Base-by-base conservation (phyloP, 2,113 vertebrate genomes). In the Embiotoca jacksoni region DNA sequence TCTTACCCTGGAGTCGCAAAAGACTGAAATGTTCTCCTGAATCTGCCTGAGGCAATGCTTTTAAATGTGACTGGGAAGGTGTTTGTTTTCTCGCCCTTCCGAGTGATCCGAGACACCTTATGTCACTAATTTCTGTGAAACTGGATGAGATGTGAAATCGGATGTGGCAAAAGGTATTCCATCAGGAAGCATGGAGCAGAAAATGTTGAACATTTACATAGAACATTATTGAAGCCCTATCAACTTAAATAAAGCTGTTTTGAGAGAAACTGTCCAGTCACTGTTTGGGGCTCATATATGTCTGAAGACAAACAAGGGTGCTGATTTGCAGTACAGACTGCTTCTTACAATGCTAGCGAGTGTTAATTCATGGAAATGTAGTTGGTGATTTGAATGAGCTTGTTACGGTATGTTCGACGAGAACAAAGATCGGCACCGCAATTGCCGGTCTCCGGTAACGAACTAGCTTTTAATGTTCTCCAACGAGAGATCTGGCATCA, bases 51-150 rank as follows among this genome's bases (percentile, higher is more conserved):
- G 82, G 82, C 70, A 11, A 23, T 66, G 44, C 55, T 79, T 78
- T 76, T 60, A 80, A 84, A 74, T 61, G 73, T 81, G 63, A 37
- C 49, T 60, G 46, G 15, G 58, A 63, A 82, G 62, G 67, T 87
- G 81, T 66, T 50, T 49, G 44, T 72, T 85, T 23, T 78, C 60
- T 83, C 77, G 7, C 60, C 70, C 32, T 39, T 5, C 44, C 36
- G 47, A 72, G 53, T 75, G 58, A 87, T 78, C 58, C 11, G 55
- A 64, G 67, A 78, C 75, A 68, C 82, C 56, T 64, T 53, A 77
- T 67, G 53, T 81, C 68, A 36, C 72, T 72, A 61, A 85, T 72
- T 69, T 70, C 64, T 81, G 64, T 80, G 72, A 79, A 82, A 80
- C 11, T 13, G 32, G 35, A 55, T 63, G 47, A 75, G 53, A 77